Evolutionary conservation across 2,797 vertebrate species (phyloP).

Genomic region (Pterois miles): DNA sequence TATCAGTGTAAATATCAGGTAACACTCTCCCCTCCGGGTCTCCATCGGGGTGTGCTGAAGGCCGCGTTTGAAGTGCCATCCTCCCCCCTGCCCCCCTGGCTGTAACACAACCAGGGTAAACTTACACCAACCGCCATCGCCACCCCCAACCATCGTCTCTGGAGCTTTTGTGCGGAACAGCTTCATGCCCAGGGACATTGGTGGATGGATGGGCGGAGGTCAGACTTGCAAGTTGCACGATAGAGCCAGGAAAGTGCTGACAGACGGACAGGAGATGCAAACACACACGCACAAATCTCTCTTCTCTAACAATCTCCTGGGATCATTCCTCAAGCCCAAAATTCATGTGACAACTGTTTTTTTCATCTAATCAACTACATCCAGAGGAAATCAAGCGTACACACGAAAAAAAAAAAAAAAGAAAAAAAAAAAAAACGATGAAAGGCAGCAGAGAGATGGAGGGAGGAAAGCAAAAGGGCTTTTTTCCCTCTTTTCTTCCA

Average conservation of each 20-base stretch:
- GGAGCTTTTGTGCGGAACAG: conserved; percentile 65
- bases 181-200: conserved; percentile 46
- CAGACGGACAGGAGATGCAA: conserved; percentile 21
- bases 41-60: conserved; percentile 25
- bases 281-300: conserved; percentile 3
- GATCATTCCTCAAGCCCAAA: conserved; percentile 43
- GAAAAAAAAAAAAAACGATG: conserved; percentile 19
- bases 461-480: background rate
- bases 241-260: conserved; percentile 31
- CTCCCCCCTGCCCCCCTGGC: conserved; percentile 38
- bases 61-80: conserved; percentile 69
- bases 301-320: background rate
- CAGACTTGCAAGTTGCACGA: conserved; percentile 34
- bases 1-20: conserved; percentile 46
- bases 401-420: too few species aligned
- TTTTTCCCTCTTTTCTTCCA: background rate
- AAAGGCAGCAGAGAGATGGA: conserved; percentile 20
- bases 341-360: conserved; percentile 70
- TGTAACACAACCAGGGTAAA: conserved; percentile 74
- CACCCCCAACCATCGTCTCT: conserved; percentile 34
- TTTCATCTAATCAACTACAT: conserved; percentile 67
- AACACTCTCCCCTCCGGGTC: conserved; percentile 36
- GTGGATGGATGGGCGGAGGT: conserved; percentile 36
- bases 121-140: conserved; percentile 60
- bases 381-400: conserved; percentile 36